Percentiles rank a stretch among this genome's conserved stretches.
These are phyloP conservation scores for Acanthiza pusilla DNA, from an alignment of 2,797 vertebrate species.

Conservation along the genomic window DNA sequence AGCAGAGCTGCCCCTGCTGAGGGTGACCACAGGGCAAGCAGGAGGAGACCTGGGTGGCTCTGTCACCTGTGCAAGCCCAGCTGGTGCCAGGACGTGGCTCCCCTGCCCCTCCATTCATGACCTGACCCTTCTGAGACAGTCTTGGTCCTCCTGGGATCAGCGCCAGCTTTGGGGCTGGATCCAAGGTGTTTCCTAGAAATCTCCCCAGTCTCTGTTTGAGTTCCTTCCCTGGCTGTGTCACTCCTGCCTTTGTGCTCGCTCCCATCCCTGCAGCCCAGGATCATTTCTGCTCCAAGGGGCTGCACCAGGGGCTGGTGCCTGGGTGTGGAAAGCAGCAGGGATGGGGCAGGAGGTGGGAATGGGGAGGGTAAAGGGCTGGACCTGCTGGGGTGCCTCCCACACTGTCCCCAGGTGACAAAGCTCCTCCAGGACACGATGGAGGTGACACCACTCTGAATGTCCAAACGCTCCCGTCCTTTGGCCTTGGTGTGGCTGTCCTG, in stretches of 20 bases:
- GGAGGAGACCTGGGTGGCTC: no score
- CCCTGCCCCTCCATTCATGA: not conserved
- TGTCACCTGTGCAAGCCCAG: rapidly evolving
- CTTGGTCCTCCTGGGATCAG: not conserved
- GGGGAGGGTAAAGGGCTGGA: not conserved
- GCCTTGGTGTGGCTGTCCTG: not conserved
- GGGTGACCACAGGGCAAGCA: not conserved
- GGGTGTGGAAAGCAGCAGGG: not conserved
- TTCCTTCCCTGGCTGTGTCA: rapidly evolving
- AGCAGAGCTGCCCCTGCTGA: not conserved
- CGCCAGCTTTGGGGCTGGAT: not conserved
- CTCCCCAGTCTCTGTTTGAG: not conserved
- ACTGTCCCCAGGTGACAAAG: rapidly evolving
- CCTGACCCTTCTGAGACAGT: not conserved
- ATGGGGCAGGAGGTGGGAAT: not conserved
- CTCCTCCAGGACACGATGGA: rapidly evolving
- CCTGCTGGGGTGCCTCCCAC: rapidly evolving
- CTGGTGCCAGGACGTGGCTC: rapidly evolving
- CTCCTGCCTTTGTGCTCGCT: not conserved
- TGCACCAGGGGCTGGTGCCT: rapidly evolving
- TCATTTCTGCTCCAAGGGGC: rapidly evolving
- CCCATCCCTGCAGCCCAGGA: not conserved
- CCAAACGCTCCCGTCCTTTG: not conserved
- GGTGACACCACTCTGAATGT: not conserved
- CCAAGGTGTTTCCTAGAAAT: not conserved